Evolutionary conservation across 2,113 vertebrate genomes (phyloP).

Genomic region (Macaca fascicularis): DNA sequence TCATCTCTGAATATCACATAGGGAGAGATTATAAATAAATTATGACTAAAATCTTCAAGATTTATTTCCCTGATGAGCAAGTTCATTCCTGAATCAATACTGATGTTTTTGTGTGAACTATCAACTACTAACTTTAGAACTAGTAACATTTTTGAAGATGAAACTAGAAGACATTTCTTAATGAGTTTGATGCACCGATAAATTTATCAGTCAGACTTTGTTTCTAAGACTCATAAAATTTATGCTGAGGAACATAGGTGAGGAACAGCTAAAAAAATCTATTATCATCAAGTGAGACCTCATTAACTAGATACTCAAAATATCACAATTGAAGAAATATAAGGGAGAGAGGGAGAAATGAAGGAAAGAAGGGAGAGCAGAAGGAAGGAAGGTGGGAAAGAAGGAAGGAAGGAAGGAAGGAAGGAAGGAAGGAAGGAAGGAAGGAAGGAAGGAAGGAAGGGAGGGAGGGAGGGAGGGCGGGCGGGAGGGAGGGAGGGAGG

Average conservation of each 20-base stretch:
- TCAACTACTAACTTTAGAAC: slow-evolving; percentile 41
- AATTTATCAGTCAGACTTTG: background rate
- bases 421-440: background rate
- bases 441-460: no score
- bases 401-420: no score
- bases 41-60: slow-evolving; percentile 61
- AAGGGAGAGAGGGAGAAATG: background rate
- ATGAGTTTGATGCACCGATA: background rate
- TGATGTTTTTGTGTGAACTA: slow-evolving; percentile 59
- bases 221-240: background rate
- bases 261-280: background rate
- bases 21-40: slow-evolving; percentile 72
- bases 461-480: rapidly evolving
- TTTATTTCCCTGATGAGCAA: slow-evolving; percentile 60
- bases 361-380: no score
- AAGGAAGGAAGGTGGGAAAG: background rate
- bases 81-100: slow-evolving; percentile 57
- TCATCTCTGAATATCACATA: slow-evolving; percentile 54
- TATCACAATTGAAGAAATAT: background rate
- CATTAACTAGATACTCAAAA: background rate
- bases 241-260: background rate
- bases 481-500: rapidly evolving
- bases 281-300: background rate
- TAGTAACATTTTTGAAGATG: slow-evolving; percentile 23
- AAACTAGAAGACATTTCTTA: slow-evolving; percentile 18